Percentiles rank a stretch among this genome's conserved stretches.
phyloP scores from a whole-genome alignment of 2,797 vertebrate genomes.

The Kryptolebias ocellatus region DNA sequence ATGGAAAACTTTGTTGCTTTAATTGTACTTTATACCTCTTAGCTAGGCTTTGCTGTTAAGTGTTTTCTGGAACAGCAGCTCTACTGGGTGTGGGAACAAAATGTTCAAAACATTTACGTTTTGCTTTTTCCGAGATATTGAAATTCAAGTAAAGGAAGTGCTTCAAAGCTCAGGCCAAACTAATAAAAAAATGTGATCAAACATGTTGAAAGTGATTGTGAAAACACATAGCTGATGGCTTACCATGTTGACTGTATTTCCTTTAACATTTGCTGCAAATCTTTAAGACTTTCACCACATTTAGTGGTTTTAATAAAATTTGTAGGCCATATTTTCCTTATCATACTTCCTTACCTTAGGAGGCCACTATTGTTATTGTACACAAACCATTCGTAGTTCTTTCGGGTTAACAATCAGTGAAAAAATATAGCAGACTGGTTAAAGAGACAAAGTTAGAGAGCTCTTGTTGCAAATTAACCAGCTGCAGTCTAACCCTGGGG shows the following conservation, averaged over 20 bases:
- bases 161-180: not conserved
- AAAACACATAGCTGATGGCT: slow-evolving; percentile 1
- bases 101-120: not conserved
- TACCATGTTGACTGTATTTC: not conserved
- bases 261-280: not conserved
- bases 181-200: slow-evolving; percentile 3
- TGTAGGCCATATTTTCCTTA: not conserved
- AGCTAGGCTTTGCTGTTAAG: not conserved
- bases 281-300: slow-evolving; percentile 11
- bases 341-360: not conserved
- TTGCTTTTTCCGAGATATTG: not conserved
- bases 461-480: slow-evolving; percentile 51
- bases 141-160: slow-evolving; percentile 1
- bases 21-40: not conserved
- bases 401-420: not conserved
- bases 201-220: not conserved
- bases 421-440: slow-evolving; percentile 20
- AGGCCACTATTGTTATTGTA: slow-evolving; percentile 11
- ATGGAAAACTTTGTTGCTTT: slow-evolving; percentile 11
- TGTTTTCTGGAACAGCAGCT: not conserved
- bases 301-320: slow-evolving; percentile 9
- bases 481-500: slow-evolving; percentile 10
- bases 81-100: not conserved
- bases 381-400: slow-evolving; percentile 9
- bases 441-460: slow-evolving; percentile 20